Evolutionary conservation across 2,113 vertebrate species (phyloP), one percentile per base, ranked within the genome.

Genomic region (Turnix velox): DNA sequence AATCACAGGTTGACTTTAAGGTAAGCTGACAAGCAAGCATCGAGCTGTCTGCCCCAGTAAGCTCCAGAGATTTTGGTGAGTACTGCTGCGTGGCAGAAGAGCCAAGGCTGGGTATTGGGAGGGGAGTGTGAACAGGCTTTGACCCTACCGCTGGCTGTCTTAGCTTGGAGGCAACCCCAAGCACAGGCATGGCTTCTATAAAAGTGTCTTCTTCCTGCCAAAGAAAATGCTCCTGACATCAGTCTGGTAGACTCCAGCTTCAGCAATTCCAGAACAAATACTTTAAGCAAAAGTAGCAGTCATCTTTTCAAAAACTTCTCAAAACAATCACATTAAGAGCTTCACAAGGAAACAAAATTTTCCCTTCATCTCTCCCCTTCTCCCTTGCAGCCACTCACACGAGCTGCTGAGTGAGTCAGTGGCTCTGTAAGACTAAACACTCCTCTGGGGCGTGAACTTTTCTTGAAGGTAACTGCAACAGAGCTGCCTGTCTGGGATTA

Each of bases 141-240:
- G 98, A 97, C 97, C 98, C 98, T 97, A 98, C 97, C 4, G 98
- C 95, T 81, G 99, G 98, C 97, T 98, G 99, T 75, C 98, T 98
- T 88, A 98, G 97, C 96, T 99, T 99, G 95, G 99, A 99, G 95
- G 99, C 98, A 95, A 99, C 98, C 77, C 99, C 99, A 96, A 99
- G 98, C 55, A 99, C 99, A 96, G 99, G 99, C 99, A 99, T 99
- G 97, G 95, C 98, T 98, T 97, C 96, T 97, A 97, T 97, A 96
- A 97, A 97, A 96, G 94, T 95, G 87, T 96, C 96, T 96, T 96
- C 94, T 84, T 91, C 94, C 96, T 98, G 97, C 97, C 97, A 98
- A 98, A 97, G 88, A 98, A 98, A 98, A 97, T 97, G 96, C 95
- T 97, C 86, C 97, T 97, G 97, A 98, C 97, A 97, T 97, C 97